Percentiles rank a stretch among this genome's conserved stretches.
phyloP scores from a whole-genome alignment of 2,113 vertebrate genomes.

The Epinephelus lanceolatus region DNA sequence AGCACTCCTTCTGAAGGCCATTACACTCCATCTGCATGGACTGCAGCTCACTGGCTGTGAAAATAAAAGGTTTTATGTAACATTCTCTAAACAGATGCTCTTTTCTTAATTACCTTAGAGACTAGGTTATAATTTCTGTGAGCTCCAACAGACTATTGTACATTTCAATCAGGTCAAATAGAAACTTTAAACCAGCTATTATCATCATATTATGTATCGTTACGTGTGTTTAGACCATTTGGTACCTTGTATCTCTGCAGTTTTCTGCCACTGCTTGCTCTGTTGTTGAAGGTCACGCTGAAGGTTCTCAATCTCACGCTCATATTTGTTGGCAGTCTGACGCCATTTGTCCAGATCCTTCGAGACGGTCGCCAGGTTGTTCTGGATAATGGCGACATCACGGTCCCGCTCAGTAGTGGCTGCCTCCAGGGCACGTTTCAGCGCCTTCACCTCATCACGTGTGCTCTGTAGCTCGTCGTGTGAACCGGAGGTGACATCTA shows the following conservation, averaged over 20 bases:
- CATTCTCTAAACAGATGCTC: slow-evolving; percentile 18
- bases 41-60: slow-evolving; percentile 89
- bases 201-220: not conserved
- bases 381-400: slow-evolving; percentile 88
- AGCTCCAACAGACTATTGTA: not conserved
- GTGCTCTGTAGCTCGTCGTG: slow-evolving; percentile 87
- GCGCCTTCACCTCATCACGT: slow-evolving; percentile 90
- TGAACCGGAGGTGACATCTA: slow-evolving; percentile 87
- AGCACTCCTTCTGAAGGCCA: slow-evolving; percentile 81
- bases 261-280: slow-evolving; percentile 91
- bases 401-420: slow-evolving; percentile 88
- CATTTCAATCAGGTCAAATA: not conserved
- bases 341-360: slow-evolving; percentile 92
- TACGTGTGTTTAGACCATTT: not conserved
- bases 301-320: slow-evolving; percentile 89
- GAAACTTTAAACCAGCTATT: not conserved
- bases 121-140: not conserved
- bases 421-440: slow-evolving; percentile 90
- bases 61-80: slow-evolving; percentile 22
- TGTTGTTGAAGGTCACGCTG: slow-evolving; percentile 90
- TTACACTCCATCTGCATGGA: slow-evolving; percentile 90
- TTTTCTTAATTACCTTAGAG: slow-evolving; percentile 22
- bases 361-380: slow-evolving; percentile 87
- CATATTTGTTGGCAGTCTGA: slow-evolving; percentile 90
- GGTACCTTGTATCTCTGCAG: slow-evolving; percentile 90